Conservation (phyloP, 1,140 invertebrate species). For the Solenopsis fugax region DNA sequence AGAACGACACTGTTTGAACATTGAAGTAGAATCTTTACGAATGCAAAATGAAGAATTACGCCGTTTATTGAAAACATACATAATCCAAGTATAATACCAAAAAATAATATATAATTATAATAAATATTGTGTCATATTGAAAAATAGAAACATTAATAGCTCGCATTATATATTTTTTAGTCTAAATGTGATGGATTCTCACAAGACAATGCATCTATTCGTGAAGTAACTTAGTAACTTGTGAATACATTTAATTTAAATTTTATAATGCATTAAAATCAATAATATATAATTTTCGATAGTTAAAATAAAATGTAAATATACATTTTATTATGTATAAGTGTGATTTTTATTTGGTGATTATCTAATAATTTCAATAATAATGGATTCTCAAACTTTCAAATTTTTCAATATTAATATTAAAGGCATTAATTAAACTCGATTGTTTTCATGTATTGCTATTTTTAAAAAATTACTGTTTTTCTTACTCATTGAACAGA, state of each 20-base stretch:
- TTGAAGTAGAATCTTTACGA: slow-evolving; percentile 85
- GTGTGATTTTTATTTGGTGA: not conserved
- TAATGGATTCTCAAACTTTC: not conserved
- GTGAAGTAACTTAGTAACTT: not conserved
- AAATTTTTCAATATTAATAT: not conserved
- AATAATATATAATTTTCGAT: slow-evolving; percentile 33
- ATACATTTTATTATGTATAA: slow-evolving; percentile 37
- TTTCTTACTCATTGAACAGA: slow-evolving; percentile 37
- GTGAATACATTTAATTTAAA: slow-evolving; percentile 5
- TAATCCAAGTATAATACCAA: slow-evolving; percentile 65
- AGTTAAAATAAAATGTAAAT: slow-evolving; percentile 17
- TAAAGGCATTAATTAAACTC: not conserved
- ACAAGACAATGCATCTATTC: slow-evolving; percentile 20
- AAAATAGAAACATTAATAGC: slow-evolving; percentile 10
- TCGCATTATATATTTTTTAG: slow-evolving; percentile 48
- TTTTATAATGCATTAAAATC: slow-evolving; percentile 15
- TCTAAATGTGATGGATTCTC: not conserved
- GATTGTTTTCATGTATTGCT: not conserved
- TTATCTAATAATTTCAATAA: not conserved
- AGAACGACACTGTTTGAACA: slow-evolving; percentile 86
- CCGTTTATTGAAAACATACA: slow-evolving; percentile 84
- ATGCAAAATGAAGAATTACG: slow-evolving; percentile 87
- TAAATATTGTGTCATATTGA: not conserved
- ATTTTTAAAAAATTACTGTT: not conserved
- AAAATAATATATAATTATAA: not conserved